Conservation (phyloP, 2,113 vertebrate genomes). For the Pluvialis apricaria region DNA sequence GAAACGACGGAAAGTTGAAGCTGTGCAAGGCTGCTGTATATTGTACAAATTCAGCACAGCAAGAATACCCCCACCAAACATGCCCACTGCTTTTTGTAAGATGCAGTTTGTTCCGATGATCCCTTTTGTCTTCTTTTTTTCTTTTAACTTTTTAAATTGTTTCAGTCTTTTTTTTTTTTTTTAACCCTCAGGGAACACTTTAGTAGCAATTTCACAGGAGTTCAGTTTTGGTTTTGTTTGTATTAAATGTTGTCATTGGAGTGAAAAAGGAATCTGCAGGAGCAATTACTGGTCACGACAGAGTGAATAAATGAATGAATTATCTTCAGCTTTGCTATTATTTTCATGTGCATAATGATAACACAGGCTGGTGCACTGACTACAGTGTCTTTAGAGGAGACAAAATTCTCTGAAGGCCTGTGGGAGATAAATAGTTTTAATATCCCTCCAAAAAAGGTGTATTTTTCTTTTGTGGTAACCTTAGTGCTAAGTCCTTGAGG, state of each 20-base stretch:
- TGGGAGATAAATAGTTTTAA: background rate
- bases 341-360: background rate
- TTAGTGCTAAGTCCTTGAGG: background rate
- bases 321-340: background rate
- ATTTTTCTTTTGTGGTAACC: background rate
- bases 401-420: background rate
- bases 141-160: background rate
- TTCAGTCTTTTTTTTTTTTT: background rate
- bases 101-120: background rate
- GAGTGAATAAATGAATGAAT: slow-evolving; percentile 23
- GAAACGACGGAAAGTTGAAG: background rate
- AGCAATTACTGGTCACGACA: background rate
- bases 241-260: background rate
- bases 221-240: slow-evolving; percentile 2
- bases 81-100: background rate
- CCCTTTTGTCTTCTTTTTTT: background rate
- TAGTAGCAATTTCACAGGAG: slow-evolving; percentile 31
- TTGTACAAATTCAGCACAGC: background rate
- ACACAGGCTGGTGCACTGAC: background rate
- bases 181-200: background rate
- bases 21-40: background rate
- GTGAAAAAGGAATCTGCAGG: slow-evolving; percentile 26
- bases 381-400: background rate
- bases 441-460: rapidly evolving
- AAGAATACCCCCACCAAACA: background rate